phyloP scores from a whole-genome alignment of 2,797 vertebrate genomes.

The Enteromius mattozi region DNA sequence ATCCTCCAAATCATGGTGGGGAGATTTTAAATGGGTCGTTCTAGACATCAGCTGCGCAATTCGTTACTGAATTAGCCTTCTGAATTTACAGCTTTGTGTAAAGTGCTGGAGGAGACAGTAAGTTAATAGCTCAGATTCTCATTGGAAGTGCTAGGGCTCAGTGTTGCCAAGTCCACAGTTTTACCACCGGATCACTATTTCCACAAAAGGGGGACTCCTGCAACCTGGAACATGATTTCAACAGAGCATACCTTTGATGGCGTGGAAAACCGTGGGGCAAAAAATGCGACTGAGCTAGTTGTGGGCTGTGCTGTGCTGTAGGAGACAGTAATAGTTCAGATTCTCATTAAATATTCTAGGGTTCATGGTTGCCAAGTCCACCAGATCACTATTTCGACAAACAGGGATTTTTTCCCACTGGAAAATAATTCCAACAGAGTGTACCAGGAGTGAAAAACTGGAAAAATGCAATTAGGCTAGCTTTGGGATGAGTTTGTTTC shows the following conservation, averaged over 20 bases:
- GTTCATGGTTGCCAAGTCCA: neutral
- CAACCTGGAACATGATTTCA: neutral
- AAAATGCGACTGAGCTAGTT: neutral
- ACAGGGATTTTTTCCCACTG: neutral
- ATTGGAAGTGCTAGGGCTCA: neutral
- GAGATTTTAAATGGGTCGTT: slow-evolving; percentile 47
- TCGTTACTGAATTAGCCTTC: neutral
- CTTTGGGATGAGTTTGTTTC: neutral
- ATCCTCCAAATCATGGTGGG: slow-evolving; percentile 54
- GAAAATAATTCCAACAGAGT: neutral
- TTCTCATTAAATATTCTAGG: neutral
- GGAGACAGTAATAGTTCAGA: neutral
- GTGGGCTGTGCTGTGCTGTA: neutral
- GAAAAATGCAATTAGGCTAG: neutral
- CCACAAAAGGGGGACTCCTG: neutral
- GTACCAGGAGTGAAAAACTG: neutral
- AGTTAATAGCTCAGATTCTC: neutral
- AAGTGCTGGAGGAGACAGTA: neutral
- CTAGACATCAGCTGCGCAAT: neutral
- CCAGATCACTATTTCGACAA: neutral
- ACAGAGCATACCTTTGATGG: neutral
- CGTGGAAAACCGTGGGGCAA: neutral
- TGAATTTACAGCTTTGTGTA: slow-evolving; percentile 10
- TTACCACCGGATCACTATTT: neutral
- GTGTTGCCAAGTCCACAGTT: neutral